A percentile compares a stretch with the other conserved stretches of the same genome.
Evolutionary conservation across 2,888 invertebrate species (phyloP).

Genomic region (Orchesella flavescens): DNA sequence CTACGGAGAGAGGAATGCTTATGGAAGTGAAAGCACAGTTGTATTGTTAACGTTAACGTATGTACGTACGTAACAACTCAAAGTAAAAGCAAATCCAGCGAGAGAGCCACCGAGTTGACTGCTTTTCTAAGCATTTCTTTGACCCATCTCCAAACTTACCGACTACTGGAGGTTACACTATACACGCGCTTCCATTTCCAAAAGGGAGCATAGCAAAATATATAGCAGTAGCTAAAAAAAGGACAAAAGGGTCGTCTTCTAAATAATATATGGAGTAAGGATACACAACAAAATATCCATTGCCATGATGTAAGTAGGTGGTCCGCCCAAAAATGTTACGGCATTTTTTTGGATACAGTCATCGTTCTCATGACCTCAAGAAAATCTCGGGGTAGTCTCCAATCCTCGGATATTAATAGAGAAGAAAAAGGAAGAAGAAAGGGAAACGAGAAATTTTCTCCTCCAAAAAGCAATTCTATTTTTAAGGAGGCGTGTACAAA

Average conservation of each 20-base stretch:
- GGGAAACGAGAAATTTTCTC: slow-evolving; percentile 32
- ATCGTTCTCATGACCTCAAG: too few relatives aligned
- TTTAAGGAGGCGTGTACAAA: not conserved
- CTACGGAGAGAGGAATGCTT: too few relatives aligned
- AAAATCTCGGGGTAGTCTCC: not conserved
- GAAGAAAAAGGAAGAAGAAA: slow-evolving; percentile 31
- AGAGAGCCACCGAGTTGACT: not conserved
- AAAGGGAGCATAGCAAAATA: too few relatives aligned
- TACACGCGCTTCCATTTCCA: slow-evolving; percentile 6
- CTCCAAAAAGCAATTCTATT: slow-evolving; percentile 1
- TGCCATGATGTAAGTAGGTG: slow-evolving; percentile 12
- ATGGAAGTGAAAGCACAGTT: too few relatives aligned
- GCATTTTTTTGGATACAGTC: too few relatives aligned
- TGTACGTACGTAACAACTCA: too few relatives aligned
- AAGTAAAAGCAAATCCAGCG: too few relatives aligned
- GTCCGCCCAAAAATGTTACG: not conserved
- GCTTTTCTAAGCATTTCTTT: slow-evolving; percentile 9
- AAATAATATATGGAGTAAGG: not conserved
- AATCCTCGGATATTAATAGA: not conserved
- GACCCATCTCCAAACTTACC: slow-evolving; percentile 21
- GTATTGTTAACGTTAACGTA: too few relatives aligned
- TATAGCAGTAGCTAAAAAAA: not conserved
- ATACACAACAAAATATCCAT: not conserved
- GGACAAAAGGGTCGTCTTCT: slow-evolving; percentile 21
- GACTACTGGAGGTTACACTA: slow-evolving; percentile 2